phyloP scores from a whole-genome alignment of 2,113 vertebrate genomes.

The Xyliphius kryptos region DNA sequence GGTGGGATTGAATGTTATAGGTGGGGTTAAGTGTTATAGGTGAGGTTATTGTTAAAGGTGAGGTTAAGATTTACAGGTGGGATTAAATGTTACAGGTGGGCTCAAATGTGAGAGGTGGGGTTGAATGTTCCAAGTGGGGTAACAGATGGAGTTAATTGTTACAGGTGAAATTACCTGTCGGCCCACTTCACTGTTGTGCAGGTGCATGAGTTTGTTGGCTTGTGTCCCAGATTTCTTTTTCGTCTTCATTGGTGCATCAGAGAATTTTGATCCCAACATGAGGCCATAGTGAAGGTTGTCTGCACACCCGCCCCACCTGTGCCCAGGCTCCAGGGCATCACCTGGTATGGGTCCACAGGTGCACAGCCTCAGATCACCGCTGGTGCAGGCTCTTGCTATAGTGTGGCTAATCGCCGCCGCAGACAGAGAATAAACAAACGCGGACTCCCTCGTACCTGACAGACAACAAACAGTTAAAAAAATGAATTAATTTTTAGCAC shows the following conservation, averaged over 20 bases:
- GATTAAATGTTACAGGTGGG: background rate
- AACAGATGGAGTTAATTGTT: background rate
- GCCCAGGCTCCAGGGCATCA: constrained; percentile 87
- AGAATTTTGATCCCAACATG: constrained; percentile 96
- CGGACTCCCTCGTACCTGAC: constrained; percentile 91
- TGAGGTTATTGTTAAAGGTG: background rate
- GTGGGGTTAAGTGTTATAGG: no score
- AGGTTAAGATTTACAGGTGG: no score
- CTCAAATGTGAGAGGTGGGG: background rate
- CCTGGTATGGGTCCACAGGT: constrained; percentile 90
- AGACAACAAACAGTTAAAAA: constrained; percentile 17
- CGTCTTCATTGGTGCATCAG: constrained; percentile 97
- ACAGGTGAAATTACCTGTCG: constrained; percentile 75
- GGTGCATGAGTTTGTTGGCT: constrained; percentile 98
- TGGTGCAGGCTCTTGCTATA: constrained; percentile 90
- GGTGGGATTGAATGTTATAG: background rate
- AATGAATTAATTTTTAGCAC: no score
- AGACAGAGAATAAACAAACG: constrained; percentile 92
- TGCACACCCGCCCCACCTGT: constrained; percentile 96
- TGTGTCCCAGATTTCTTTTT: constrained; percentile 94
- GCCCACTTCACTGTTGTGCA: constrained; percentile 99
- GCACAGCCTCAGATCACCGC: constrained; percentile 88
- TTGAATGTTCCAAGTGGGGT: background rate
- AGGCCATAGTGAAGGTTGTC: constrained; percentile 97
- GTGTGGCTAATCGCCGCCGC: constrained; percentile 94